Conservation (phyloP, 1,140 invertebrate species). For the Conopomorpha cramerella region DNA sequence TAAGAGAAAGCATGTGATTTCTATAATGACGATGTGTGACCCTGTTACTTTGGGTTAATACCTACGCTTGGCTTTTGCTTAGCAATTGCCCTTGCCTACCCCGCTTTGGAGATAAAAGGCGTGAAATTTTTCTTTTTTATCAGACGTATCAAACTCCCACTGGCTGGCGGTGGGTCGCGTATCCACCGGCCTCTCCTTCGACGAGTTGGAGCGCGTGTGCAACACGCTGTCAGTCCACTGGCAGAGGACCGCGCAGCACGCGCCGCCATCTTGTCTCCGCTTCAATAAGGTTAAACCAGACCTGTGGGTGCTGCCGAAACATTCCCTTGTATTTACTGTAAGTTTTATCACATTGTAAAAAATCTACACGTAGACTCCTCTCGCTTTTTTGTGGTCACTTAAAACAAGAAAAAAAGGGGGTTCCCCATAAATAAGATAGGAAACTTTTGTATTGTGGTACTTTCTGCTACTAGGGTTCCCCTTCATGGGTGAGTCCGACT, state of each 20-base stretch:
- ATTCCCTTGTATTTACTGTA: constrained; percentile 80
- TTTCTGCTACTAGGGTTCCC: no score
- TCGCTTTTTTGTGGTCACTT: no score
- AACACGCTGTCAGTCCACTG: constrained; percentile 66
- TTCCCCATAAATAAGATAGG: no score
- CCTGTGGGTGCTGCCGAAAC: constrained; percentile 81
- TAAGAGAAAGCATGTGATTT: not conserved
- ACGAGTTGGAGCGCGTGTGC: constrained; percentile 67
- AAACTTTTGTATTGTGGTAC: no score
- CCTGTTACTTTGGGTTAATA: not conserved
- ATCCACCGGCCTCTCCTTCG: constrained; percentile 64
- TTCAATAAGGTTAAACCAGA: constrained; percentile 78
- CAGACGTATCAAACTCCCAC: constrained; percentile 21
- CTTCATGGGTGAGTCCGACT: no score
- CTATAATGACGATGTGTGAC: not conserved
- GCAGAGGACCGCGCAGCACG: constrained; percentile 25
- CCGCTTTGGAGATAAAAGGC: no score
- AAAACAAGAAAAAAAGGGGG: no score
- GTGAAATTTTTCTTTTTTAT: constrained; percentile 10
- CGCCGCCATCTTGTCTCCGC: constrained; percentile 48
- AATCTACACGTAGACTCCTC: no score
- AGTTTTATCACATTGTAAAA: no score
- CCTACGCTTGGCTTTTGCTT: not conserved
- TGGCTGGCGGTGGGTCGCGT: constrained; percentile 73
- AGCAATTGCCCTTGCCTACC: no score